phyloP scores from a whole-genome alignment of 2,797 vertebrate genomes.

The Anableps anableps region DNA sequence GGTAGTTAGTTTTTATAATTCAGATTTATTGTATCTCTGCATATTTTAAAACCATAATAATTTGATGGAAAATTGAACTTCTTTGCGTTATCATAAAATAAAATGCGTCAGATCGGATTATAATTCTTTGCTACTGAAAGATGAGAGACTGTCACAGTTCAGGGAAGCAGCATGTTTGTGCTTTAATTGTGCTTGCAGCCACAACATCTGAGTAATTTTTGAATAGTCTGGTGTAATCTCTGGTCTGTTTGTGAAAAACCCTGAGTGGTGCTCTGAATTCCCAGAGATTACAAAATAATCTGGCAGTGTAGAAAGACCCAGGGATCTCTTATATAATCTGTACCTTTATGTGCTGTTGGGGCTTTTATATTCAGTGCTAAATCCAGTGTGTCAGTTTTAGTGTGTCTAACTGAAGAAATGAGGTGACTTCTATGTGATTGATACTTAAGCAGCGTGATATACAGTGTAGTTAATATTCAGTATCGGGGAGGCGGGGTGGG shows the following conservation, averaged over 20 bases:
- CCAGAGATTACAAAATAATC: constrained; percentile 2
- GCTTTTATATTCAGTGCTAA: constrained; percentile 3
- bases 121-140: not conserved
- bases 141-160: not conserved
- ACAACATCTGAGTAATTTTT: not conserved
- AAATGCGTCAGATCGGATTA: not conserved
- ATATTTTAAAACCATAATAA: not conserved
- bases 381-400: not conserved
- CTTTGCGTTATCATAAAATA: not conserved
- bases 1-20: not conserved
- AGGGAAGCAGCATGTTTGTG: not conserved
- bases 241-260: not conserved
- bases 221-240: not conserved
- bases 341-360: not conserved
- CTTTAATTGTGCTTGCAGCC: not conserved
- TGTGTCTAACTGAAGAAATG: not conserved
- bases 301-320: not conserved
- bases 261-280: not conserved
- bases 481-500: constrained; percentile 1
- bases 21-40: not conserved
- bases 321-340: constrained; percentile 1
- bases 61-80: not conserved
- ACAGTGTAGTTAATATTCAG: constrained; percentile 5
- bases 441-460: not conserved
- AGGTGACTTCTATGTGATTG: not conserved